Evolutionary conservation across 1,140 invertebrate species (phyloP).

Genomic region (Lucilia sericata): DNA sequence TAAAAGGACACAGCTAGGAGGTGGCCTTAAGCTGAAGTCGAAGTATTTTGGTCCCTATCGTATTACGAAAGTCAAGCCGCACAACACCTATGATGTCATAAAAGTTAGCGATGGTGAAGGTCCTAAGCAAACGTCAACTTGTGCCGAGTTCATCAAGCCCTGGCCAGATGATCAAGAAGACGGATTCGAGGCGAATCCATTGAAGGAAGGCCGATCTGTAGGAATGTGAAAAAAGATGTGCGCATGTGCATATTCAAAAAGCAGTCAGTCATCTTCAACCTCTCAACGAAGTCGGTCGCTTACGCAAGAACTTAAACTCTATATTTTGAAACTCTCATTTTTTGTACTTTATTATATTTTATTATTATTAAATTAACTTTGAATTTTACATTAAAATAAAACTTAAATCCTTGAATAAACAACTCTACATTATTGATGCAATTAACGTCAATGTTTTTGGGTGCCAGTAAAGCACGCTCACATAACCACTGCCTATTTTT

Average conservation of each 20-base stretch:
- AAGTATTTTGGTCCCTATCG: background rate
- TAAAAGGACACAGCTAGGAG: background rate
- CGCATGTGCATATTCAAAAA: background rate
- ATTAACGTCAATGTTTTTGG: too few species aligned
- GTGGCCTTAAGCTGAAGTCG: background rate
- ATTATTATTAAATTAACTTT: too few species aligned
- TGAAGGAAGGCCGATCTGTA: slow-evolving; percentile 40
- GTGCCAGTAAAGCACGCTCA: too few species aligned
- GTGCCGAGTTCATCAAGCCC: slow-evolving; percentile 37
- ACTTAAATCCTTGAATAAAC: background rate
- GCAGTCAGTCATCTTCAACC: background rate
- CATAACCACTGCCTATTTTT: too few species aligned
- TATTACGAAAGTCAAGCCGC: background rate
- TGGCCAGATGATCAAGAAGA: slow-evolving; percentile 13
- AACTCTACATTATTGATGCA: background rate
- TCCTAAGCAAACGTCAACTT: slow-evolving; percentile 20
- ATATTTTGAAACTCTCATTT: too few species aligned
- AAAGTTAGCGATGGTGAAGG: slow-evolving; percentile 31
- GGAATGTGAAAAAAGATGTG: background rate
- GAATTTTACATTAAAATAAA: too few species aligned
- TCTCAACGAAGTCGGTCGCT: background rate
- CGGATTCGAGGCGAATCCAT: background rate
- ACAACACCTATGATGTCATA: slow-evolving; percentile 50
- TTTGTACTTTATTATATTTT: too few species aligned
- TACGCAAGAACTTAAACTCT: background rate